These are phyloP conservation scores for Hippocampus kuda DNA, from an alignment of 2,797 vertebrate genomes.

Conservation along the genomic window DNA sequence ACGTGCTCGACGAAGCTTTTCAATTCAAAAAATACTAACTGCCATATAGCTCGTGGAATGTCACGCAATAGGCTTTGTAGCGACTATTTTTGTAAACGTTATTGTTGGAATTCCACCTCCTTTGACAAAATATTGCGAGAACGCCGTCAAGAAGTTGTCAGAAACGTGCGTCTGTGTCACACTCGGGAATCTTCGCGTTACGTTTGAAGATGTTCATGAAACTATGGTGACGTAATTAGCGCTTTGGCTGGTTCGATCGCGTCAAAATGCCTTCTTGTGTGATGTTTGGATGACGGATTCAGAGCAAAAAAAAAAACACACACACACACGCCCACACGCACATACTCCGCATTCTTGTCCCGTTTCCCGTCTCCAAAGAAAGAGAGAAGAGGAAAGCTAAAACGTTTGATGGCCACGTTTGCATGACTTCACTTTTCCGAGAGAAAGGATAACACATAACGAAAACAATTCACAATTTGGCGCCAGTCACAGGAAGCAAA, in stretches of 20 bases:
- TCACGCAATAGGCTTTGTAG: neutral
- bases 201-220: too few species aligned
- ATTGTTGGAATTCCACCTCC: neutral
- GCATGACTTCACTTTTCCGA: neutral
- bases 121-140: neutral
- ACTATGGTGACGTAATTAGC: neutral
- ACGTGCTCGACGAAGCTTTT: neutral
- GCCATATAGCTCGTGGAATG: neutral
- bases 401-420: neutral
- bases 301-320: neutral
- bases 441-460: neutral
- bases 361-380: neutral
- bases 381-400: neutral
- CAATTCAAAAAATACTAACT: neutral
- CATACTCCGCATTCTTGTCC: neutral
- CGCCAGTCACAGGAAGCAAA: neutral
- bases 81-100: neutral
- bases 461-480: neutral
- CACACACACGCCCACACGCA: too few species aligned
- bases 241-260: neutral
- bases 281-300: neutral
- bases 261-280: neutral
- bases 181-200: neutral
- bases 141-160: neutral
- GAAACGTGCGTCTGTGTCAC: neutral